Evolutionary conservation across 2,797 vertebrate species (phyloP).

Genomic region (Dromococcyx pavoninus): DNA sequence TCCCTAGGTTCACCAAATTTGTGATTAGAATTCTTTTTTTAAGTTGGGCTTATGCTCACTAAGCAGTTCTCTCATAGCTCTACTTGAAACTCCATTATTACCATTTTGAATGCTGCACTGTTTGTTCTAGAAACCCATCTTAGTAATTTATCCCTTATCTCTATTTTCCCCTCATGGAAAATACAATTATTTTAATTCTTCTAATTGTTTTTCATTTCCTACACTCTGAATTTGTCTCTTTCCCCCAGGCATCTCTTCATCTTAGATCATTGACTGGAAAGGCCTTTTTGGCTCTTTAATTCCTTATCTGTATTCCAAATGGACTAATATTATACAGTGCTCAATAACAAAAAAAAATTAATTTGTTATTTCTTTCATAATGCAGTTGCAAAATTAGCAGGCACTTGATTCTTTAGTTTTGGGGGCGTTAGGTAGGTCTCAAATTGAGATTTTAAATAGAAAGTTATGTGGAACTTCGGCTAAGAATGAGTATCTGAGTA

Average conservation of each 20-base stretch:
- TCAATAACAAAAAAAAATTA: slow-evolving; percentile 55
- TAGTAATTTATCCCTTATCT: slow-evolving; percentile 69
- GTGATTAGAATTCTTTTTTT: slow-evolving; percentile 48
- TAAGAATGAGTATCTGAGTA: neutral
- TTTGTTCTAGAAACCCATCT: slow-evolving; percentile 55
- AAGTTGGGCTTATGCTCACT: slow-evolving; percentile 26
- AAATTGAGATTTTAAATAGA: neutral
- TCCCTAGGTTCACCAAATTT: slow-evolving; percentile 57
- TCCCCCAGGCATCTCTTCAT: slow-evolving; percentile 64
- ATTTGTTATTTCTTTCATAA: slow-evolving; percentile 50
- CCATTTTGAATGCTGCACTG: slow-evolving; percentile 46
- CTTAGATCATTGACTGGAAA: slow-evolving; percentile 60
- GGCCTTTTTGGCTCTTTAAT: slow-evolving; percentile 60
- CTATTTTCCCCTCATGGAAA: slow-evolving; percentile 69
- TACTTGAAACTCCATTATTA: slow-evolving; percentile 63
- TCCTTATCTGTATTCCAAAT: slow-evolving; percentile 50
- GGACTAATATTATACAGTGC: slow-evolving; percentile 50
- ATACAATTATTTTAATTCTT: slow-evolving; percentile 73
- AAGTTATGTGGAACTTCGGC: slow-evolving; percentile 16
- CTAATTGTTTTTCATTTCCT: slow-evolving; percentile 74
- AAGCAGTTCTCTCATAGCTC: slow-evolving; percentile 61
- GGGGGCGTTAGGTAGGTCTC: neutral
- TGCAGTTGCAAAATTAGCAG: neutral
- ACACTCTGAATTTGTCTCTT: slow-evolving; percentile 61
- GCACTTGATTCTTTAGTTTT: slow-evolving; percentile 12